A percentile compares a stretch with the other conserved stretches of the same genome.
phyloP scores from a whole-genome alignment of 2,888 invertebrate species.

The Eucera pruinosa region DNA sequence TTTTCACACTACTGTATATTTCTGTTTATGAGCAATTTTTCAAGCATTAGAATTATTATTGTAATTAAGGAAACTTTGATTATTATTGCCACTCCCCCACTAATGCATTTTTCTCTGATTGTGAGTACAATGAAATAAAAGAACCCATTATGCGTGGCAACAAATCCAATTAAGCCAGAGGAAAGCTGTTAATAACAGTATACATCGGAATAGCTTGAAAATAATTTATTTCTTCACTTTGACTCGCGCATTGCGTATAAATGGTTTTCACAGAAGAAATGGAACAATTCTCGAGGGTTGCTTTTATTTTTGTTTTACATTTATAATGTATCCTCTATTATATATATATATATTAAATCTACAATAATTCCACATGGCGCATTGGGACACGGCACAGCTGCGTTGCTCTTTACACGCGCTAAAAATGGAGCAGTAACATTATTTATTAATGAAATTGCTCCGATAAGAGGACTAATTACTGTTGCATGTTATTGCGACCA shows the following conservation, averaged over 20 bases:
- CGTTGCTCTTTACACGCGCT: neutral
- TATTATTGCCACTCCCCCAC: too few species aligned
- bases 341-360: neutral
- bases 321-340: too few species aligned
- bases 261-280: neutral
- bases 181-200: too few species aligned
- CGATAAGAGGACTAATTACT: constrained; percentile 36
- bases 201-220: neutral
- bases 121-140: too few species aligned
- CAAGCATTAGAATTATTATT: too few species aligned
- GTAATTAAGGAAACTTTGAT: too few species aligned
- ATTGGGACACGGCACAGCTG: neutral
- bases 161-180: too few species aligned
- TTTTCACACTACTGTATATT: too few species aligned
- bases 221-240: neutral
- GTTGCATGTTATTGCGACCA: constrained; percentile 32
- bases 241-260: neutral
- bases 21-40: too few species aligned
- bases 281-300: neutral
- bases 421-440: constrained; percentile 25
- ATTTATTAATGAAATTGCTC: constrained; percentile 50
- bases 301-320: neutral
- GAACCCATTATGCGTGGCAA: too few species aligned
- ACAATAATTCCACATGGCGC: neutral
- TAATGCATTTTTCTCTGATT: too few species aligned